phyloP scores from a whole-genome alignment of 1,140 invertebrate species.

The Macrosteles quadrilineatus region DNA sequence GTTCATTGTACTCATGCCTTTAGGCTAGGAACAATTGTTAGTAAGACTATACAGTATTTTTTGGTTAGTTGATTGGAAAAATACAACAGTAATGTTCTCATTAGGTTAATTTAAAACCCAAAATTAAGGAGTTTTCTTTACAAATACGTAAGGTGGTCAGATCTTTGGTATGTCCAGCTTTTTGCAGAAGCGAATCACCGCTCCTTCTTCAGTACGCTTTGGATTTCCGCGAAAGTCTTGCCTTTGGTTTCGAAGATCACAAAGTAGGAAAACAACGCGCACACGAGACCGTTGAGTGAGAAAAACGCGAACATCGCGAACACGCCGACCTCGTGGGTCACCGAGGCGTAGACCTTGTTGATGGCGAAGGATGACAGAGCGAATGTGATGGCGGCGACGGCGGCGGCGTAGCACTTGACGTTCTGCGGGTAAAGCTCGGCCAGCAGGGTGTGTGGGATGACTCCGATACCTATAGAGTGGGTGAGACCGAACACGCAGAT shows the following conservation, averaged over 20 bases:
- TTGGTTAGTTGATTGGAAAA: too few species aligned
- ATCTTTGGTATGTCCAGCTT: neutral
- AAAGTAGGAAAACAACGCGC: slow-evolving; percentile 55
- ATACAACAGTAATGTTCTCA: too few species aligned
- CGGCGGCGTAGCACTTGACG: slow-evolving; percentile 42
- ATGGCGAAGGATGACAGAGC: slow-evolving; percentile 39
- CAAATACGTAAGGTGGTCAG: too few species aligned
- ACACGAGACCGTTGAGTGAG: slow-evolving; percentile 51
- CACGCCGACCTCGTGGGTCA: slow-evolving; percentile 26
- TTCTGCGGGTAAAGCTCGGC: slow-evolving; percentile 45
- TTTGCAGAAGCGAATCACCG: neutral
- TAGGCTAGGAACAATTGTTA: too few species aligned
- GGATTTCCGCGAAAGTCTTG: slow-evolving; percentile 74
- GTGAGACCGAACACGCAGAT: slow-evolving; percentile 37
- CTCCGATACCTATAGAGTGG: slow-evolving; percentile 43
- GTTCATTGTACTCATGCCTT: too few species aligned
- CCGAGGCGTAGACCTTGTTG: slow-evolving; percentile 39
- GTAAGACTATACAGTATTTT: too few species aligned
- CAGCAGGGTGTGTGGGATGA: slow-evolving; percentile 42
- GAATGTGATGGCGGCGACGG: slow-evolving; percentile 40
- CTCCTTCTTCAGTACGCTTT: slow-evolving; percentile 55
- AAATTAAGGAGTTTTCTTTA: too few species aligned
- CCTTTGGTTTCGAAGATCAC: slow-evolving; percentile 72
- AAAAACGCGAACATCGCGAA: slow-evolving; percentile 41
- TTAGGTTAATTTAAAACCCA: too few species aligned